Conservation (phyloP, 2,797 vertebrate genomes). For the Ctenosaura bakeri region DNA sequence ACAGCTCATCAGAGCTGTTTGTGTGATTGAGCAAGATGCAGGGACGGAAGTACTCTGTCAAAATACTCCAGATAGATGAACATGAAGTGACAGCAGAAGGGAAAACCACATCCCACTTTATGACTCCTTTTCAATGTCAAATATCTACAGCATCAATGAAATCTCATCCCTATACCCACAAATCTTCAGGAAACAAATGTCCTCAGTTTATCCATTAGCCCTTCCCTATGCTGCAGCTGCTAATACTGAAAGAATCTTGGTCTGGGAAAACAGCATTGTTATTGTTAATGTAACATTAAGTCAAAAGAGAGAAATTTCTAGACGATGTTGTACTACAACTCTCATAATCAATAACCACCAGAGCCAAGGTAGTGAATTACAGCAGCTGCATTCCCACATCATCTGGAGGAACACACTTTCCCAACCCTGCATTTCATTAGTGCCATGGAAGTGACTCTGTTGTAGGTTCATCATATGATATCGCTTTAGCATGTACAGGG, state of each 20-base stretch:
- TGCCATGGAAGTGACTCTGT: neutral
- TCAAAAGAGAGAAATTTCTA: no score
- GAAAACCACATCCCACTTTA: conserved; percentile 12
- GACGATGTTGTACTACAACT: no score
- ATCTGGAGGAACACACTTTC: no score
- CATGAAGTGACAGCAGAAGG: conserved; percentile 22
- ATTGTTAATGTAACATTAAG: neutral
- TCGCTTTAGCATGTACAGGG: neutral
- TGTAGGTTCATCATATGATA: no score
- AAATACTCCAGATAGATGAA: neutral
- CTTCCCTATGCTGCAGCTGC: no score
- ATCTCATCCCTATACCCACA: neutral
- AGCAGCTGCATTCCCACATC: no score
- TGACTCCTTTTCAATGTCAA: conserved; percentile 9
- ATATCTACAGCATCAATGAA: neutral
- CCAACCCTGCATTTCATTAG: neutral
- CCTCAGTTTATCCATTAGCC: neutral
- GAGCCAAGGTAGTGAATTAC: no score
- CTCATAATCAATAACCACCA: no score
- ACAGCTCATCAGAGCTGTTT: conserved; percentile 19
- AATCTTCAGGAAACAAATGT: neutral
- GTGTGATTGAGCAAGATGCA: conserved; percentile 22
- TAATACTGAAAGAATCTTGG: neutral
- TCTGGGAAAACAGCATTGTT: neutral
- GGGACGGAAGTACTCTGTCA: conserved; percentile 16